phyloP scores from a whole-genome alignment of 1,140 invertebrate species.

The Anastrepha obliqua region DNA sequence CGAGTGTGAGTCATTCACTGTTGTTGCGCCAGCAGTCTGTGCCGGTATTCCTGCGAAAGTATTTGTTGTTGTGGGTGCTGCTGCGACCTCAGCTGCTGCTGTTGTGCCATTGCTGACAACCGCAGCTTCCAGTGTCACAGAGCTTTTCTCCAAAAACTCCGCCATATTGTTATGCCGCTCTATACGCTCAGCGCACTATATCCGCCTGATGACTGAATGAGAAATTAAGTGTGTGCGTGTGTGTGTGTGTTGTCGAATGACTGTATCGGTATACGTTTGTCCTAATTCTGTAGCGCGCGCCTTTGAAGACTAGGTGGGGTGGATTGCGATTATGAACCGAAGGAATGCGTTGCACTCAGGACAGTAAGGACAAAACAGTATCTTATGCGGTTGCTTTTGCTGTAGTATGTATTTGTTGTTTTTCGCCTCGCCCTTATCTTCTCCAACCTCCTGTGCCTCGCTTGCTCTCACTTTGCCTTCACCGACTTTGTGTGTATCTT shows the following conservation, averaged over 20 bases:
- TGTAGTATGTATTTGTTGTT: background rate
- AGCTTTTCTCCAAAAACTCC: constrained; percentile 73
- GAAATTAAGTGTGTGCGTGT: background rate
- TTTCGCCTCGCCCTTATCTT: background rate
- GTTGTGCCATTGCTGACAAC: constrained; percentile 55
- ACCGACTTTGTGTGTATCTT: constrained; percentile 34
- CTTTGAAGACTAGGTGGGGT: background rate
- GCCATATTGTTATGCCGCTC: constrained; percentile 67
- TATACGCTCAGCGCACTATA: background rate
- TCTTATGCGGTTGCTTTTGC: background rate
- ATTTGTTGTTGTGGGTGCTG: constrained; percentile 57
- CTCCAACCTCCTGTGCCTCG: background rate
- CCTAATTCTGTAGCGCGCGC: background rate
- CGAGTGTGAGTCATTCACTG: constrained; percentile 55
- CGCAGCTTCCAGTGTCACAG: constrained; percentile 59
- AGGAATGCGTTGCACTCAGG: constrained; percentile 42
- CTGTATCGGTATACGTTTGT: background rate
- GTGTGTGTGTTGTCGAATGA: background rate
- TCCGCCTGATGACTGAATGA: background rate
- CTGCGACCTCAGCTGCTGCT: constrained; percentile 54
- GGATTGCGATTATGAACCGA: constrained; percentile 54
- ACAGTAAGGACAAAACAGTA: background rate
- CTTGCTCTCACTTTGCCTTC: constrained; percentile 4
- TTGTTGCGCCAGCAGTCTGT: constrained; percentile 50
- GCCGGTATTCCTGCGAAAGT: constrained; percentile 27